phyloP scores from a whole-genome alignment of 2,888 invertebrate species.

The Chloroclystis v-ata region DNA sequence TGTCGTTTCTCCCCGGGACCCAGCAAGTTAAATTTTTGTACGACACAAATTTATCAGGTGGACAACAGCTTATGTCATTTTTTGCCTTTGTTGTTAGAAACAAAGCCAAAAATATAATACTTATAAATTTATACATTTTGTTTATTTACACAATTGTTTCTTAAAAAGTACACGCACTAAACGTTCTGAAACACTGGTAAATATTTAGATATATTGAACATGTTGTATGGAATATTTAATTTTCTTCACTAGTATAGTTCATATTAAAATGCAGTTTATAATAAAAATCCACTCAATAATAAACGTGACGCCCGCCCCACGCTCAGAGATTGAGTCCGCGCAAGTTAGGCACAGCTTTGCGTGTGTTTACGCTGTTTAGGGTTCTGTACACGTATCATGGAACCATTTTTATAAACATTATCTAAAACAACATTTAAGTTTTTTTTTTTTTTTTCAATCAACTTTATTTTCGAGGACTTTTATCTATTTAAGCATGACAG shows the following conservation, averaged over 20 bases:
- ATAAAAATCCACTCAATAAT: too few species aligned
- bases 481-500: too few species aligned
- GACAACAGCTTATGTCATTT: conserved; percentile 16
- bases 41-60: conserved; percentile 3
- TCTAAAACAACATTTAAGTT: background rate
- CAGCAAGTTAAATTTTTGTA: conserved; percentile 13
- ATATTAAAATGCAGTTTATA: too few species aligned
- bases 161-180: background rate
- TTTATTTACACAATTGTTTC: background rate
- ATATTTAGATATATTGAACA: background rate
- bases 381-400: too few species aligned
- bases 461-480: too few species aligned
- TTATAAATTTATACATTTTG: conserved; percentile 6
- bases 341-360: too few species aligned
- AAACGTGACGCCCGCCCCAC: too few species aligned
- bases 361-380: too few species aligned
- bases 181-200: background rate
- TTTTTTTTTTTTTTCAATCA: background rate
- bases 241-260: too few species aligned
- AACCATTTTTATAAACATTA: too few species aligned
- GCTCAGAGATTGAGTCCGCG: too few species aligned
- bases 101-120: conserved; percentile 5
- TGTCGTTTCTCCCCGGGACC: conserved; percentile 7
- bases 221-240: too few species aligned
- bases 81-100: conserved; percentile 5